Conservation (phyloP, 1,140 invertebrate genomes). For the Vanessa atalanta region DNA sequence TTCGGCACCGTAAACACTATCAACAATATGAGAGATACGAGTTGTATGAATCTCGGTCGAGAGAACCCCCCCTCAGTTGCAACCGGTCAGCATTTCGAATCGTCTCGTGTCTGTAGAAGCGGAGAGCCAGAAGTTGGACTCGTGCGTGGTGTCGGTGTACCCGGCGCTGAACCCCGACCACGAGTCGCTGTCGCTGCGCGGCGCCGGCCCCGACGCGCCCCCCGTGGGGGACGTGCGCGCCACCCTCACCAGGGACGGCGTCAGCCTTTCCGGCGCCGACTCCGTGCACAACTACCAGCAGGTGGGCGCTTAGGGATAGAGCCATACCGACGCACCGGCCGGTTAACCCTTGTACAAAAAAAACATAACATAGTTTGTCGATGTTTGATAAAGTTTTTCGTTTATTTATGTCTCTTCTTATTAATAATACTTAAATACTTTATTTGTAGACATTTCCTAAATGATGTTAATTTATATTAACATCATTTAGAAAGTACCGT, state of each 20-base stretch:
- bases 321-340: not conserved
- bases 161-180: slow-evolving; percentile 97
- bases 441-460: no score
- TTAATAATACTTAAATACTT: no score
- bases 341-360: not conserved
- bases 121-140: slow-evolving; percentile 86
- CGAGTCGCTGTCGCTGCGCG: slow-evolving; percentile 90
- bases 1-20: no score
- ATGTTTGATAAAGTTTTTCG: no score
- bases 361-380: slow-evolving; percentile 24
- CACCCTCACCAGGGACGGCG: slow-evolving; percentile 90
- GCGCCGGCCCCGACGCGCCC: slow-evolving; percentile 88
- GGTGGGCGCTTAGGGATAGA: slow-evolving; percentile 54
- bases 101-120: slow-evolving; percentile 43
- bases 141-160: slow-evolving; percentile 94
- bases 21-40: no score
- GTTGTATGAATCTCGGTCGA: no score
- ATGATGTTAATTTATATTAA: no score
- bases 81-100: no score
- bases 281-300: slow-evolving; percentile 92
- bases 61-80: no score
- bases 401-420: no score
- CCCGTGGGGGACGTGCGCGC: slow-evolving; percentile 88
- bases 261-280: slow-evolving; percentile 91
- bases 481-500: no score